phyloP scores from a whole-genome alignment of 2,888 invertebrate species.

The Athalia cordata region DNA sequence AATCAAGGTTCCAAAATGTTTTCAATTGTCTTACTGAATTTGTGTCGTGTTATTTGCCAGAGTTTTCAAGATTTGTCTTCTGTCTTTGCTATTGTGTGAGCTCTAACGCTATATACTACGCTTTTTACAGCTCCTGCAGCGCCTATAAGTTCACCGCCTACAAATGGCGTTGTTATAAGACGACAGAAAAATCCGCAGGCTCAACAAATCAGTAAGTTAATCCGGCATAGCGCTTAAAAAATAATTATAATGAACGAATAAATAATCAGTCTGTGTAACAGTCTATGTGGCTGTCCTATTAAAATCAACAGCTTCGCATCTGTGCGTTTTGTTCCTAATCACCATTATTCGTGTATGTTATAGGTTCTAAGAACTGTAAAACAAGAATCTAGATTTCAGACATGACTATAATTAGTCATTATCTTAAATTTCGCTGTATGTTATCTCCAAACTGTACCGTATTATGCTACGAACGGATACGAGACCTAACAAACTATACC shows the following conservation, averaged over 20 bases:
- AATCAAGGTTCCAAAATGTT: neutral
- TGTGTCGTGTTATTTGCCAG: conserved; percentile 8
- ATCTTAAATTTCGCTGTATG: neutral
- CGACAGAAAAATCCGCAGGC: conserved; percentile 67
- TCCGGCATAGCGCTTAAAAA: neutral
- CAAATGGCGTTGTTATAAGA: conserved; percentile 68
- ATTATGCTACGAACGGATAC: neutral
- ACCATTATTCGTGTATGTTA: neutral
- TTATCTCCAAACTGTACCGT: neutral
- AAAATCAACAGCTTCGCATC: neutral
- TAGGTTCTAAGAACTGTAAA: neutral
- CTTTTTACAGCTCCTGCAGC: conserved; percentile 58
- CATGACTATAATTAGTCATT: conserved; percentile 15
- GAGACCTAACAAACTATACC: neutral
- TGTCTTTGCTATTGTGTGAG: conserved; percentile 12
- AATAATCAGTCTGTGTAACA: neutral
- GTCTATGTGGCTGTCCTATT: neutral
- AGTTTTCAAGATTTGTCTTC: neutral
- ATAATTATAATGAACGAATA: neutral
- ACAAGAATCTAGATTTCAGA: neutral
- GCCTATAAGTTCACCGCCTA: conserved; percentile 55
- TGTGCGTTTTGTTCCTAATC: neutral
- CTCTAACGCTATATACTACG: conserved; percentile 17
- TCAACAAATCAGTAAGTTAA: conserved; percentile 61
- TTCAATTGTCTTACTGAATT: neutral